Base-by-base conservation (phyloP, 1,140 invertebrate species). In the Apis dorsata region DNA sequence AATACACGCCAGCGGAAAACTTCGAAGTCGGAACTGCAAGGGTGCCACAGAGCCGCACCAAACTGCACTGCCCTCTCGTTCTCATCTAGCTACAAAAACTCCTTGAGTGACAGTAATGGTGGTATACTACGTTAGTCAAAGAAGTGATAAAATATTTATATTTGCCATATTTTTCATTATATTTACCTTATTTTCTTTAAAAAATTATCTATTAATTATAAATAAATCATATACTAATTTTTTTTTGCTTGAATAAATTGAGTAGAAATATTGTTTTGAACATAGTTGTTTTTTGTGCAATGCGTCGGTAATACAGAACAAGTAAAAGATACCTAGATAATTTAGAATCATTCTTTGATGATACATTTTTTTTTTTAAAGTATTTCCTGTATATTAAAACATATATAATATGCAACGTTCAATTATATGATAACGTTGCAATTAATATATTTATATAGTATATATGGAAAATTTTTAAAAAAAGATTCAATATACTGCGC, bases 61-160 rank as follows among this genome's bases (percentile, higher is more conserved):
- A 85, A 84, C 86, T 71, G 76, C 70, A 88, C 87, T 87, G 74
- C 69, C 86, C 84, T 86, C 84, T 86, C 74, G 83, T 78, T 65
- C 84, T 84, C 86, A 81, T 69, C 86, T 73, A 79, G 77, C 81
- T 79, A 82, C 84, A 86, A 88, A 90, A 90, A 90, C 65, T 86
- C 76, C 81, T 79, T 85, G 77, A 90, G 63, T 86, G 86, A 89
- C 89, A 88, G 85, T 85, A 87, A 90, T 88, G 89, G 89, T 84
- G 81, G 87, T 57, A 19, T 34, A 90, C 89, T 62, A 21, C 74
- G 71, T 77, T 88, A 76, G 76, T 90, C 89, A 75, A 44, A 24
- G 0, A 21, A 49, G 0, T 59, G 8, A 28, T 28, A 2, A 24
- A 78, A 53, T n/a, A 44, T 80, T 2, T 53, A 10, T 53, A n/a